A percentile compares a stretch with the other conserved stretches of the same genome.
Evolutionary conservation across 2,888 invertebrate species (phyloP).

Genomic region (Drosophila limbata): DNA sequence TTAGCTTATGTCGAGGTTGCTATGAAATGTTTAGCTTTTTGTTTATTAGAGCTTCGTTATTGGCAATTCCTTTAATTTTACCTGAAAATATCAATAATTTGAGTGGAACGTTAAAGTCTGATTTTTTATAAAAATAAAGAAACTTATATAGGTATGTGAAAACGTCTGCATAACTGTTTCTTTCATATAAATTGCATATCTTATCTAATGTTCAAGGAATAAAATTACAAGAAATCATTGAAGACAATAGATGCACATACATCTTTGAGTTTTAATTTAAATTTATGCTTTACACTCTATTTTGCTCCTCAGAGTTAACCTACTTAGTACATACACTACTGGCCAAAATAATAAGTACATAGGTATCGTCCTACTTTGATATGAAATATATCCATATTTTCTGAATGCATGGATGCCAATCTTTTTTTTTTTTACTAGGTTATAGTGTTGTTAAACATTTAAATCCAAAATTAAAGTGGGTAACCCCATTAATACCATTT

Average conservation of each 20-base stretch:
- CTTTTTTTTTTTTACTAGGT: no score
- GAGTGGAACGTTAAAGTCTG: background rate
- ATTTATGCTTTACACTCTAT: background rate
- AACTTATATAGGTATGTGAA: background rate
- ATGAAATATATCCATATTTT: no score
- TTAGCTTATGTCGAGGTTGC: conserved; percentile 4
- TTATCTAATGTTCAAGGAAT: no score
- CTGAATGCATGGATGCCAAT: no score
- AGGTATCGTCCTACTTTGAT: no score
- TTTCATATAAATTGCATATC: background rate
- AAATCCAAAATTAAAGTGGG: no score
- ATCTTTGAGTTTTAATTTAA: background rate
- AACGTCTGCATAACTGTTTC: background rate
- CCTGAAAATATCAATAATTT: background rate
- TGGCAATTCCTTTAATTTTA: conserved; percentile 3
- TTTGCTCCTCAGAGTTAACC: no score
- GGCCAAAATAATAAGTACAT: no score
- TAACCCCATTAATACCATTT: no score
- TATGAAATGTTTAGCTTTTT: conserved; percentile 2
- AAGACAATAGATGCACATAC: background rate
- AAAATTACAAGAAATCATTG: no score
- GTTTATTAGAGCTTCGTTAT: conserved; percentile 14
- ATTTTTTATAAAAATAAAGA: background rate
- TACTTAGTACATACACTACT: no score
- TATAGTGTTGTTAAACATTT: no score